Evolutionary conservation across 2,888 invertebrate species (phyloP).

Genomic region (Acleris emargana): DNA sequence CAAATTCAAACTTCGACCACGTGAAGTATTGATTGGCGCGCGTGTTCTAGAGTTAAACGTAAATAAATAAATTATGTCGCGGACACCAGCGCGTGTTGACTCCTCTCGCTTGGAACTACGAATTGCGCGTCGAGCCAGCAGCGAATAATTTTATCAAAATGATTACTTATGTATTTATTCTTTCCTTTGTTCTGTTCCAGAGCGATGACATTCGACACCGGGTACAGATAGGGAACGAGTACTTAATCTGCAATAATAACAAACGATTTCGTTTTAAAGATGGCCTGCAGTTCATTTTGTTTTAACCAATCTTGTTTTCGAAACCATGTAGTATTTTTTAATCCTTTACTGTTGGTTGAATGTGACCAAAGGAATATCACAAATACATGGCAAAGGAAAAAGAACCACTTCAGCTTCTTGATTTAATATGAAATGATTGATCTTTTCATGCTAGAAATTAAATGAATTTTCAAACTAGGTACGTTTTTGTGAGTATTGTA

Average conservation of each 20-base stretch:
- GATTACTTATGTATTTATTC: constrained; percentile 62
- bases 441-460: too few species aligned
- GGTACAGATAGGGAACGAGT: constrained; percentile 35
- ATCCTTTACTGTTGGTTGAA: too few species aligned
- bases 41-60: background rate
- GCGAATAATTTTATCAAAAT: constrained; percentile 52
- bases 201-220: constrained; percentile 64
- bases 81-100: constrained; percentile 23
- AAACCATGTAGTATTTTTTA: too few species aligned
- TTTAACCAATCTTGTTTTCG: too few species aligned
- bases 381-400: too few species aligned
- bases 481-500: too few species aligned
- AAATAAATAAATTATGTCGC: constrained; percentile 12
- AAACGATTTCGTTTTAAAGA: background rate
- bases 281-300: background rate
- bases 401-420: too few species aligned
- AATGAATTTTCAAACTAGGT: too few species aligned
- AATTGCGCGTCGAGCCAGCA: constrained; percentile 39
- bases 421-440: too few species aligned
- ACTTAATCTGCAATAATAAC: constrained; percentile 7
- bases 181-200: constrained; percentile 68
- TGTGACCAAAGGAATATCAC: too few species aligned
- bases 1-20: constrained; percentile 23
- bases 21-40: constrained; percentile 21
- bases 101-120: constrained; percentile 17